Percentiles rank a stretch among this genome's conserved stretches.
These are phyloP conservation scores for Limonius californicus DNA, from an alignment of 1,140 invertebrate genomes.

Conservation along the genomic window DNA sequence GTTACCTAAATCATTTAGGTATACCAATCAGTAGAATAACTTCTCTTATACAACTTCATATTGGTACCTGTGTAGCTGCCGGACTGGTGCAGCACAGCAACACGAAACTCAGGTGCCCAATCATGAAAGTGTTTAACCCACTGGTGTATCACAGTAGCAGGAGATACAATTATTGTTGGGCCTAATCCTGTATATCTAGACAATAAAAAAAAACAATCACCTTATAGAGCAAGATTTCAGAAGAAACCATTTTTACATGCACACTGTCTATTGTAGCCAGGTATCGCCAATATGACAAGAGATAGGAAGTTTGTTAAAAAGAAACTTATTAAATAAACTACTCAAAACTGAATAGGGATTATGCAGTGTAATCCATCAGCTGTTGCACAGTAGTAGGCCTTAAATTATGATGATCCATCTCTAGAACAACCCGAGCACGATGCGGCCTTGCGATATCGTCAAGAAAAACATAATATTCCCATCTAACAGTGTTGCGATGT, in stretches of 20 bases:
- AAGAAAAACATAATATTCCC: too few species aligned
- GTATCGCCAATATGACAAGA: too few species aligned
- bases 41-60: not conserved
- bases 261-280: conserved; percentile 9
- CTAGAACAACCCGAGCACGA: too few species aligned
- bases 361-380: too few species aligned
- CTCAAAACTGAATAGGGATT: too few species aligned
- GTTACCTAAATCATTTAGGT: conserved; percentile 40
- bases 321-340: too few species aligned
- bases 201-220: conserved; percentile 16
- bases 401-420: too few species aligned
- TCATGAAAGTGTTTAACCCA: conserved; percentile 93
- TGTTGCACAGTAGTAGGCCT: too few species aligned
- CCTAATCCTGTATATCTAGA: conserved; percentile 62
- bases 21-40: too few species aligned
- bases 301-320: too few species aligned
- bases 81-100: conserved; percentile 83
- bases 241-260: not conserved
- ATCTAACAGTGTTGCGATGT: too few species aligned
- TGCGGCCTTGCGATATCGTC: too few species aligned
- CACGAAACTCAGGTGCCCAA: conserved; percentile 85
- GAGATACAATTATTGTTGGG: conserved; percentile 82
- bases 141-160: conserved; percentile 92
- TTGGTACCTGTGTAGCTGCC: conserved; percentile 66
- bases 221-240: not conserved